Base-by-base conservation (phyloP, 2,113 vertebrate species). In the Pelmatolapia mariae region DNA sequence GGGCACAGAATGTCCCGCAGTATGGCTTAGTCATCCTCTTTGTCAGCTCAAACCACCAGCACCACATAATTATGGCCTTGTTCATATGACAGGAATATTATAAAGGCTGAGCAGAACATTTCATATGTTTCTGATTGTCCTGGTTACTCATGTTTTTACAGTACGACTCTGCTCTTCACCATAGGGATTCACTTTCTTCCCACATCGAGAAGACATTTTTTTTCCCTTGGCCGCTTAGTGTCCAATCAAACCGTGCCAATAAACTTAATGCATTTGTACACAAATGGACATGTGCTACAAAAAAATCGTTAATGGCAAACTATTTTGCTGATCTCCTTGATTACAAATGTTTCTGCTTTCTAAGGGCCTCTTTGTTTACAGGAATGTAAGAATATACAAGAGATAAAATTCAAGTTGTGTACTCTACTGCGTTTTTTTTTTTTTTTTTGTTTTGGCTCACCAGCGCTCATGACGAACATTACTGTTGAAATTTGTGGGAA, bases 11-110 rank as follows among this genome's bases (percentile, higher is more conserved):
- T 89, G 89, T 93, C 92, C 92, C 82, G 47, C 88, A 91, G 85
- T 89, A 82, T 31, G 76, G 90, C 95, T 93, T 94, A 95, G 93
- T 95, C 95, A 95, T 95, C 92, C 92, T 93, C 93, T 94, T 91
- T 94, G 93, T 92, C 93, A 91, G 93, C 73, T 61, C 76, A 40
- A 88, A 94, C 89, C 93, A 86, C 93, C 8, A 80, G 61, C 87
- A 86, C 88, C 90, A 45, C 87, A 92, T 93, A 92, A 95, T 94
- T 92, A 94, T 12, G 56, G 87, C 91, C 89, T 90, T 92, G 89
- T 91, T 92, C 85, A 79, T 91, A 90, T 33, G 85, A 91, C 79
- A 83, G 78, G 87, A 89, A 68, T 80, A 93, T 89, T 89, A 89
- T 83, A 87, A 90, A 92, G 90, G 85, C 85, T 91, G 85, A 90